These are phyloP conservation scores for Keiferia lycopersicella DNA, from an alignment of 2,888 invertebrate genomes.

Conservation along the genomic window DNA sequence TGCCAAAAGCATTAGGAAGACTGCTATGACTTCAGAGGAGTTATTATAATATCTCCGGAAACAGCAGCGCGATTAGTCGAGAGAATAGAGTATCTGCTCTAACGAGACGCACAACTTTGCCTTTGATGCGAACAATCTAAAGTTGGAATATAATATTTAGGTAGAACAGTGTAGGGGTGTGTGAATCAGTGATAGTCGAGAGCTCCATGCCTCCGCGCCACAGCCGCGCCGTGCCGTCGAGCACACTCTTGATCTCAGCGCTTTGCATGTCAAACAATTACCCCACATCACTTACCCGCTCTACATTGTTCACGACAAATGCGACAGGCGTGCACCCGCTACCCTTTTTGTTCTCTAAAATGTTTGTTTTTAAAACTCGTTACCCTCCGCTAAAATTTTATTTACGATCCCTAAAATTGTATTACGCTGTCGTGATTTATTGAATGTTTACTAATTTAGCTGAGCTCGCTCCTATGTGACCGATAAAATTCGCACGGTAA, in stretches of 20 bases:
- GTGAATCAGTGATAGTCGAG: slow-evolving; percentile 53
- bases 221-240: slow-evolving; percentile 29
- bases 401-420: slow-evolving; percentile 68
- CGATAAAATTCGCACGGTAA: slow-evolving; percentile 54
- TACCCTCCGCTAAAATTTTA: slow-evolving; percentile 67
- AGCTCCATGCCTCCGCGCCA: slow-evolving; percentile 42
- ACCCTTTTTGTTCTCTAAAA: slow-evolving; percentile 66
- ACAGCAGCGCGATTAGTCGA: slow-evolving; percentile 20
- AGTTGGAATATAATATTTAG: slow-evolving; percentile 23
- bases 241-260: slow-evolving; percentile 61
- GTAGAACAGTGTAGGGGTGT: slow-evolving; percentile 30
- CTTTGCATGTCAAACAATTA: slow-evolving; percentile 76
- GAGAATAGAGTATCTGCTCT: slow-evolving; percentile 14
- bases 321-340: slow-evolving; percentile 61
- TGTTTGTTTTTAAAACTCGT: slow-evolving; percentile 75
- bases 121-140: slow-evolving; percentile 37
- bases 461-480: slow-evolving; percentile 53
- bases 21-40: slow-evolving; percentile 4
- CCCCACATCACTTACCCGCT: slow-evolving; percentile 46
- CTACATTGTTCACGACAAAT: slow-evolving; percentile 65
- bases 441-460: slow-evolving; percentile 69
- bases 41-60: slow-evolving; percentile 23
- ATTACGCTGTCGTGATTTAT: slow-evolving; percentile 67
- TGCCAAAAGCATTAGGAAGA: slow-evolving; percentile 6
- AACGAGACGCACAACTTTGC: slow-evolving; percentile 29